Evolutionary conservation across 2,888 invertebrate species (phyloP), one percentile per base, ranked within the genome.

Genomic region (Venustoraphidia nigricollis): DNA sequence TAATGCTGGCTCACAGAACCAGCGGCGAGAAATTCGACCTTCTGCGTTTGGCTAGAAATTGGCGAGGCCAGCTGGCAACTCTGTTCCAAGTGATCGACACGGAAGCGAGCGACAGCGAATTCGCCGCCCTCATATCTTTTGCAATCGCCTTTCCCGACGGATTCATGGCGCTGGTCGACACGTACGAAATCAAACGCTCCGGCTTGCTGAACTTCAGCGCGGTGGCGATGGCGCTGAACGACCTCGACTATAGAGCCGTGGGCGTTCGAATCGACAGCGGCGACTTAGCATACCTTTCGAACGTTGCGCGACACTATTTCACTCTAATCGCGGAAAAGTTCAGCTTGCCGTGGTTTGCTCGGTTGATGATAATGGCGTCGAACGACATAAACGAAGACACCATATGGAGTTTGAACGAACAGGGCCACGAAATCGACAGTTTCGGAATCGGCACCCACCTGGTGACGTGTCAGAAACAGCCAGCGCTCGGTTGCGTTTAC

Each of bases 361-460:
- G 80, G 50, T 67, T 95, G 52, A 83, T 78, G n/a, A 96, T 97
- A 56, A 91, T 97, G 49, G 97, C 95, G 1, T 96, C 95, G 40
- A 98, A 97, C 66, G 97, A 97, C 63, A 96, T 97, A 53, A 97
- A 97, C 61, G 97, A 98, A 66, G 96, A 97, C 54, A 97, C 96
- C 1, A 96, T 97, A 60, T 76, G 93, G 56, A 96, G 95, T 60
- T 70, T 97, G 47, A 95, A 96, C 62, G 95, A 96, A 61, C 96
- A 98, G 65, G 90, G 87, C 41, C 95, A 97, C 63, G 83, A 86
- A 62, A 96, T 97, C 53, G 87, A 95, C 70, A 83, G 89, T 56
- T 96, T 92, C 66, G 95, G 94, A 44, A 93, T 96, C 58, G 95
- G 97, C 47, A 98, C 97, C 13, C 96, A 98, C 75, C 75, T 97